Evolutionary conservation across 2,113 vertebrate genomes (phyloP), one percentile per base, ranked within the genome.

Genomic region (Hyperoodon ampullatus): DNA sequence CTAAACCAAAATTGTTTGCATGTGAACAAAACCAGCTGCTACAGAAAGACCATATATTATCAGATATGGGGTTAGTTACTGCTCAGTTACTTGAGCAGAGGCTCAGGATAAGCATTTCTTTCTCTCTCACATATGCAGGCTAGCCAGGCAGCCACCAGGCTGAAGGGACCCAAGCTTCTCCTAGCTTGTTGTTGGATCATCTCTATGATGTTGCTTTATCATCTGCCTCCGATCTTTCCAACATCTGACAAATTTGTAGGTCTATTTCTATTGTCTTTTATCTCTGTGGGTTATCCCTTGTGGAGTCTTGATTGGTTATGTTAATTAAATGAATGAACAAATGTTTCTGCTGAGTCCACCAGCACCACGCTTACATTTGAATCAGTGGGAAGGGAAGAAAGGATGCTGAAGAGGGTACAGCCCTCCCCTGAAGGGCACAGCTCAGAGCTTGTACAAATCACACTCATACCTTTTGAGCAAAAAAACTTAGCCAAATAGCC

Each of bases 61-160:
- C 14, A 2, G 65, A 5, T 3, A 1, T 2, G 39, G 21, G 7
- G 21, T 3, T 3, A 1, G 44, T 13, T 8, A 7, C 39, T 1
- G 4, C 18, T 3, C 4, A 1, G 50, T 13, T 8, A 5, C 39
- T 2, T 3, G 0, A 4, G 50, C 26, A 15, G 58, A 55, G 30
- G 14, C 47, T 60, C 21, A 4, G 3, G 53, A 15, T 0, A 3
- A 55, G 11, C 33, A 6, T 9, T 11, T 11, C 11, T 14, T 65
- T 53, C 88, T 35, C 28, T 26, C 35, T 24, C 15, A 3, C 5
- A 19, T 1, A 14, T 2, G 5, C 39, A 55, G 19, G 35, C n/a
- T 21, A 65, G 39, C 11, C 47, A 35, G 66, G 47, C 60, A 87
- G 50, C 26, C 9, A 2, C 53, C 23, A 10, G 1, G 9, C 26